Evolutionary conservation across 2,113 vertebrate genomes (phyloP).

Genomic region (Lasiurus cinereus): DNA sequence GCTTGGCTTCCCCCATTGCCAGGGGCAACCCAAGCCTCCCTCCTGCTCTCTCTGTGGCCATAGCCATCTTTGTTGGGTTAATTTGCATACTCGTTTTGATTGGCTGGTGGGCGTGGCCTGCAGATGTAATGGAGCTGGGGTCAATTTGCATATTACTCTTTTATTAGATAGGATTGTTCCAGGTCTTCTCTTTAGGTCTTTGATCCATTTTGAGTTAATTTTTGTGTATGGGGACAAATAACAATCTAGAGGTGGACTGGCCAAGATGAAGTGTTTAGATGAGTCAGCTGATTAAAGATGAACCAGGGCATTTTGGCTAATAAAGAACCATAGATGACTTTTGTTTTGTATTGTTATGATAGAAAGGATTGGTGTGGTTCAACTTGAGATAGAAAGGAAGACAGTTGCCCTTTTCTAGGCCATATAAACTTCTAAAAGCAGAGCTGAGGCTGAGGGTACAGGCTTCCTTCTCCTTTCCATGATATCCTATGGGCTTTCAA

Average conservation of each 20-base stretch:
- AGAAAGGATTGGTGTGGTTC: not conserved
- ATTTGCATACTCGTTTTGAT: no score
- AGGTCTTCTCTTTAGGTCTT: not conserved
- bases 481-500: not conserved
- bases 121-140: no score
- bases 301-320: not conserved
- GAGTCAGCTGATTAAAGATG: not conserved
- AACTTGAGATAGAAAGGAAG: not conserved
- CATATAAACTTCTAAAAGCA: not conserved
- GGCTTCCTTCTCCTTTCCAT: not conserved
- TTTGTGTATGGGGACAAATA: not conserved
- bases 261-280: not conserved
- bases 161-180: not conserved
- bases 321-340: not conserved
- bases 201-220: not conserved
- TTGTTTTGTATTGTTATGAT: not conserved
- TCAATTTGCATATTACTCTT: no score
- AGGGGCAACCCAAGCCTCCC: no score
- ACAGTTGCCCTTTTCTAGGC: rapidly evolving
- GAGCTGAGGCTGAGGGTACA: not conserved
- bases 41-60: no score
- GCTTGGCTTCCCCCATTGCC: no score
- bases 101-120: no score
- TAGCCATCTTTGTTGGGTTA: no score
- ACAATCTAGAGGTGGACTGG: not conserved